Percentiles rank a stretch among this genome's conserved stretches.
These are phyloP conservation scores for Myotis myotis DNA, from an alignment of 2,797 vertebrate species.

Conservation along the genomic window DNA sequence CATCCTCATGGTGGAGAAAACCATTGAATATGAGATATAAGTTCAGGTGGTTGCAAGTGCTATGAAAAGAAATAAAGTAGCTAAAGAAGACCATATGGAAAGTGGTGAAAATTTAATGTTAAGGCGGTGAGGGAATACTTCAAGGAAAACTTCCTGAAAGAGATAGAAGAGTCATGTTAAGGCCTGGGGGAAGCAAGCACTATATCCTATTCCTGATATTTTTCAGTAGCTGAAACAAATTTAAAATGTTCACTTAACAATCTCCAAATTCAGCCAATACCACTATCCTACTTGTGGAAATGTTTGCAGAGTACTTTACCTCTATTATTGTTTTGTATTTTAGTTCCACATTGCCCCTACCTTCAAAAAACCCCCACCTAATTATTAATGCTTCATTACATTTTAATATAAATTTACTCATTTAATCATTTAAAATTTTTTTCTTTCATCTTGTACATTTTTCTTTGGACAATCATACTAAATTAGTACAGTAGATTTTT, in stretches of 20 bases:
- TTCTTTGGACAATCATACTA: not conserved
- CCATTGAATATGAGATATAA: not conserved
- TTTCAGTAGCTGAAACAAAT: not conserved
- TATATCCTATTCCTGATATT: not conserved
- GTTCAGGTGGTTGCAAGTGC: not conserved
- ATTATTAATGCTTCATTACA: not conserved
- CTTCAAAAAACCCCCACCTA: not conserved
- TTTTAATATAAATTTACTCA: not conserved
- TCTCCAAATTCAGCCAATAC: not conserved
- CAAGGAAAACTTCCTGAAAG: not conserved
- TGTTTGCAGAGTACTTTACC: not conserved
- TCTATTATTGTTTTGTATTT: not conserved
- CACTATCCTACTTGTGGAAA: not conserved
- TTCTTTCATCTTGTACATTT: not conserved
- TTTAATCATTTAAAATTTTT: not conserved
- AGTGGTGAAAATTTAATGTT: not conserved
- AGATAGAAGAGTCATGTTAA: not conserved
- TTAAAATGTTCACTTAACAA: not conserved
- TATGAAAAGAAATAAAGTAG: not conserved
- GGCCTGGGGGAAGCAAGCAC: not conserved
- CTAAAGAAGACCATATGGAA: not conserved
- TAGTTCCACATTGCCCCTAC: not conserved
- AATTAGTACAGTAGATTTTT: not conserved
- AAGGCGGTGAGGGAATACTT: not conserved
- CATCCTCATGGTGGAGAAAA: not conserved